Evolutionary conservation across 2,113 vertebrate genomes (phyloP).

Genomic region (Triplophysa rosa): DNA sequence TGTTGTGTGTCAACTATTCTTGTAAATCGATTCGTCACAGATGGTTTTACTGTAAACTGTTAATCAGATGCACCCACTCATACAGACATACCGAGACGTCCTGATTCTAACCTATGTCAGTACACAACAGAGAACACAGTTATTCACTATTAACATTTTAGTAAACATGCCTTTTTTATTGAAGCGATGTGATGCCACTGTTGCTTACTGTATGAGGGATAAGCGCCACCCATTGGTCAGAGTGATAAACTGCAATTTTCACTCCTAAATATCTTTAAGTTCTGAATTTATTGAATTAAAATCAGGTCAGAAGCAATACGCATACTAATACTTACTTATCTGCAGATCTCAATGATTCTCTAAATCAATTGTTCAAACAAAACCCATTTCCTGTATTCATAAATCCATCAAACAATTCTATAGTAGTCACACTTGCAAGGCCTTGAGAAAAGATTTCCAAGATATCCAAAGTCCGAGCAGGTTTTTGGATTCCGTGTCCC

Average conservation of each 20-base stretch:
- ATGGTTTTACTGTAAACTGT: constrained; percentile 21
- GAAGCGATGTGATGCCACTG: not conserved
- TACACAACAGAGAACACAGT: not conserved
- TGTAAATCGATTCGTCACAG: constrained; percentile 14
- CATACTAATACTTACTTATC: not conserved
- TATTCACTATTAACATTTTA: not conserved
- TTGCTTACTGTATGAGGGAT: not conserved
- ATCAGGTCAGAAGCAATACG: not conserved
- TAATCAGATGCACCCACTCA: constrained; percentile 2
- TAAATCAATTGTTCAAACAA: not conserved
- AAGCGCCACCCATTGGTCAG: constrained; percentile 40
- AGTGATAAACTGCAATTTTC: not conserved
- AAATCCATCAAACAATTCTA: constrained; percentile 9
- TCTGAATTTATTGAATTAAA: not conserved
- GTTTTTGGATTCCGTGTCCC: constrained; percentile 40
- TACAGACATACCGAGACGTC: not conserved
- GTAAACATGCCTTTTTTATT: not conserved
- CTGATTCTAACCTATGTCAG: not conserved
- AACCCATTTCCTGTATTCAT: not conserved
- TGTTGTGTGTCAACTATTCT: not conserved
- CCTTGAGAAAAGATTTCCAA: constrained; percentile 42
- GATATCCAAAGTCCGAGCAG: constrained; percentile 36
- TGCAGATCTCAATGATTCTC: not conserved
- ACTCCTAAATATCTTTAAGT: not conserved
- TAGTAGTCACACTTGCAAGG: constrained; percentile 16